Evolutionary conservation across 2,113 vertebrate species (phyloP).

Genomic region (Lipophrys pholis): DNA sequence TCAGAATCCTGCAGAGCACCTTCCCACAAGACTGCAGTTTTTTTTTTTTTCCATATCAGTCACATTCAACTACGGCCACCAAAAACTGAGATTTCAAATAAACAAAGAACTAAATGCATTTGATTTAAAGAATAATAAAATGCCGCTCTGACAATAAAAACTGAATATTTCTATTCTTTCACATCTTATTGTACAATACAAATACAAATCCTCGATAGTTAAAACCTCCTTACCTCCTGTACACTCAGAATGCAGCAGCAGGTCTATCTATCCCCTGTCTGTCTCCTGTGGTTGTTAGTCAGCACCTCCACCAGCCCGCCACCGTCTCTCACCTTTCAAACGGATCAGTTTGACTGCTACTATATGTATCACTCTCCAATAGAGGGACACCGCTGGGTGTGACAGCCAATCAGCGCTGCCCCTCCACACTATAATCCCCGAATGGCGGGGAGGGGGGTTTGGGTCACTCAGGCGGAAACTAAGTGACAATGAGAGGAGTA

Average conservation of each 20-base stretch:
- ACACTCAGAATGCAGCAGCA: constrained; percentile 62
- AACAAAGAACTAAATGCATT: background rate
- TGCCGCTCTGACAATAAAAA: background rate
- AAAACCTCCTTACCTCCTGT: constrained; percentile 78
- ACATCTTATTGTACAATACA: background rate
- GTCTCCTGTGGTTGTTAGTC: constrained; percentile 63
- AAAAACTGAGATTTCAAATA: constrained; percentile 5
- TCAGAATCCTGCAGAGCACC: constrained; percentile 3
- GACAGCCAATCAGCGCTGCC: constrained; percentile 75
- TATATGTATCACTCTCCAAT: constrained; percentile 81
- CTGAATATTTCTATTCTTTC: background rate
- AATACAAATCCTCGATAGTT: background rate
- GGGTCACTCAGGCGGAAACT: constrained; percentile 53
- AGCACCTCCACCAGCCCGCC: constrained; percentile 52
- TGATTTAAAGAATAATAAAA: background rate
- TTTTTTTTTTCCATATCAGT: background rate
- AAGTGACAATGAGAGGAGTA: constrained; percentile 70
- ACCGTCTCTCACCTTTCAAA: constrained; percentile 77
- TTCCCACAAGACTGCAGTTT: background rate
- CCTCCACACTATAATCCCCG: constrained; percentile 76
- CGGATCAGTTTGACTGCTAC: constrained; percentile 61
- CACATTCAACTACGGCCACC: background rate
- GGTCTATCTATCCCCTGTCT: constrained; percentile 31
- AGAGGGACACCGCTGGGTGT: constrained; percentile 54
- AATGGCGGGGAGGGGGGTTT: constrained; percentile 12